Conservation (phyloP, 2,888 invertebrate species). For the Anticlea derivata region DNA sequence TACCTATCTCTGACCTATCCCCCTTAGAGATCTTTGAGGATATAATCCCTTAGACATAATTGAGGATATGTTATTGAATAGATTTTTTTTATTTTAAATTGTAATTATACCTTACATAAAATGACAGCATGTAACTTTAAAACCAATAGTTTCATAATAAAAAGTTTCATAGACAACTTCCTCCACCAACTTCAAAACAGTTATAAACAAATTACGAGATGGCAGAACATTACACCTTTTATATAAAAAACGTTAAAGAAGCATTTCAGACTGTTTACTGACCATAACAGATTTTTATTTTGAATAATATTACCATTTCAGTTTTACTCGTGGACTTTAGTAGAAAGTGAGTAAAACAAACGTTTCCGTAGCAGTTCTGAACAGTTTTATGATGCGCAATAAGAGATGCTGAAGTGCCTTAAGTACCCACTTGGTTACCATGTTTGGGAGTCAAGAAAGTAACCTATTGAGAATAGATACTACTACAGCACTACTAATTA, state of each 20-base stretch:
- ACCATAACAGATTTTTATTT: slow-evolving; percentile 31
- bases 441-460: background rate
- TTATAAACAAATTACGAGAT: slow-evolving; percentile 17
- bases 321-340: slow-evolving; percentile 13
- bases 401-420: background rate
- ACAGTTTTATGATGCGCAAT: background rate
- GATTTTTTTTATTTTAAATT: too few species aligned
- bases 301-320: slow-evolving; percentile 22
- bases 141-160: background rate
- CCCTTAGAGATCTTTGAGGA: too few species aligned
- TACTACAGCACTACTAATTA: too few species aligned
- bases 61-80: too few species aligned
- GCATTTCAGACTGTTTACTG: slow-evolving; percentile 32
- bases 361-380: background rate
- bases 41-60: too few species aligned
- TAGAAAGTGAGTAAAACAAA: slow-evolving; percentile 17
- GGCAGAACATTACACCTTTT: slow-evolving; percentile 18
- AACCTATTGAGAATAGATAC: too few species aligned
- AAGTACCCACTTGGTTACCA: slow-evolving; percentile 8
- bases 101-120: too few species aligned
- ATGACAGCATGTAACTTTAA: too few species aligned
- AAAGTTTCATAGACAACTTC: background rate
- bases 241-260: slow-evolving; percentile 32
- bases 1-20: too few species aligned
- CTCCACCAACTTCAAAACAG: slow-evolving; percentile 7